Base-by-base conservation (phyloP, 2,113 vertebrate genomes). In the Semnornis frantzii region DNA sequence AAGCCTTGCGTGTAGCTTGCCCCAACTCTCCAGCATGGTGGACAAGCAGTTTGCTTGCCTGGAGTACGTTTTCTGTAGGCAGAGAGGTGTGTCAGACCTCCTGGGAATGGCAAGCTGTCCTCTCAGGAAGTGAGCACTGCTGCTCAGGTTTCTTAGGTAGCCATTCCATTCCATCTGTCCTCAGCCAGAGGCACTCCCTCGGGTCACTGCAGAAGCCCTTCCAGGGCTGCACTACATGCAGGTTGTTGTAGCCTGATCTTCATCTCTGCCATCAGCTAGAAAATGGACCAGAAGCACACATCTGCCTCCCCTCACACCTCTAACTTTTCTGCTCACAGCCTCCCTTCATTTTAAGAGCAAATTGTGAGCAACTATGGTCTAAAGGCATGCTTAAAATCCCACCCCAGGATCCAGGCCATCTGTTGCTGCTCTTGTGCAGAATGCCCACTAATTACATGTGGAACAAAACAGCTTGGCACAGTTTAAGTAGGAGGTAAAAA, bases 381-480 rank as follows among this genome's bases (percentile, higher is more conserved):
- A 30, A 30, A 87, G 1, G 2, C 28, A 75, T 31, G 71, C 75
- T 37, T 82, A 87, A 89, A 80, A 74, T 39, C 17, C 1, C 48
- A 37, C 7, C 58, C 17, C 55, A 82, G 55, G 39, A 70, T 63
- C 59, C 46, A 48, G 72, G 82, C 64, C 90, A 96, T 85, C 88
- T 87, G 92, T 58, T 93, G 50, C 46, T 94, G 31, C 59, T 86
- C 64, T 81, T 64, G 54, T 73, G 55, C 57, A 72, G 78, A 88
- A 82, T 44, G 55, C 20, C 82, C 60, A 50, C 70, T 91, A 86
- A 72, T 75, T 85, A 66, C 37, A 55, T 44, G 79, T 54, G 60
- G 79, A 93, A 73, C 50, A 82, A 69, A 93, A 89, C 42, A 96
- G 69, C 72, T 82, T 39, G 82, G 90, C 59, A 94, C 72, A 80